phyloP scores from a whole-genome alignment of 2,113 vertebrate species.

The Urocitellus parryii region DNA sequence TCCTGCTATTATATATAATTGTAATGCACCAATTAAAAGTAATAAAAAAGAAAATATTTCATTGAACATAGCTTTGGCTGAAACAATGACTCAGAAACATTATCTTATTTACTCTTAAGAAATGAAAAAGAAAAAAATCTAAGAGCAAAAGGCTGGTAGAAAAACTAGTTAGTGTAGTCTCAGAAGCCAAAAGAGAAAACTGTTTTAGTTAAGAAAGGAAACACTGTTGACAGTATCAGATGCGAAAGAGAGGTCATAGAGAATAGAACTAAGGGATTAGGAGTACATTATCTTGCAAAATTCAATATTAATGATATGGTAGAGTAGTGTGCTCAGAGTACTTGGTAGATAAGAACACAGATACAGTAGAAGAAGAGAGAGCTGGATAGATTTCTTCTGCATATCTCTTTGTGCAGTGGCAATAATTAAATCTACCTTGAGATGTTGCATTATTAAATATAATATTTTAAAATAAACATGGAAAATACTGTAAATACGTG shows the following conservation, averaged over 20 bases:
- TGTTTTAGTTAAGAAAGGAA: constrained; percentile 26
- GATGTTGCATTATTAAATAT: background rate
- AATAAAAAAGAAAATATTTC: background rate
- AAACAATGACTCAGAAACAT: constrained; percentile 3
- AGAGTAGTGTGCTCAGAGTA: background rate
- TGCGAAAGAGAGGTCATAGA: background rate
- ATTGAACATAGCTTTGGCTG: background rate
- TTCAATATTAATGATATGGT: background rate
- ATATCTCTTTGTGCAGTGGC: background rate
- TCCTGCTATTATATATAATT: no score
- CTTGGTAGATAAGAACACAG: background rate
- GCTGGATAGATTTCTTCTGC: background rate
- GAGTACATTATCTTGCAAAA: background rate
- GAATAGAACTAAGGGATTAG: background rate
- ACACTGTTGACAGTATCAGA: background rate
- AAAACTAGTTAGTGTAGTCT: background rate
- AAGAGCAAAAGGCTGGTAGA: constrained; percentile 23
- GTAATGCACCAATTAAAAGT: no score
- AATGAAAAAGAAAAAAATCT: background rate
- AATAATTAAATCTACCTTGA: background rate
- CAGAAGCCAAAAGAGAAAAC: background rate
- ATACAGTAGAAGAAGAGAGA: background rate
- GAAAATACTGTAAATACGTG: background rate
- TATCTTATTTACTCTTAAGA: constrained; percentile 16
- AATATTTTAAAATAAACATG: constrained; percentile 26